Evolutionary conservation across 2,797 vertebrate species (phyloP).

Genomic region (Periophthalmus magnuspinnatus): DNA sequence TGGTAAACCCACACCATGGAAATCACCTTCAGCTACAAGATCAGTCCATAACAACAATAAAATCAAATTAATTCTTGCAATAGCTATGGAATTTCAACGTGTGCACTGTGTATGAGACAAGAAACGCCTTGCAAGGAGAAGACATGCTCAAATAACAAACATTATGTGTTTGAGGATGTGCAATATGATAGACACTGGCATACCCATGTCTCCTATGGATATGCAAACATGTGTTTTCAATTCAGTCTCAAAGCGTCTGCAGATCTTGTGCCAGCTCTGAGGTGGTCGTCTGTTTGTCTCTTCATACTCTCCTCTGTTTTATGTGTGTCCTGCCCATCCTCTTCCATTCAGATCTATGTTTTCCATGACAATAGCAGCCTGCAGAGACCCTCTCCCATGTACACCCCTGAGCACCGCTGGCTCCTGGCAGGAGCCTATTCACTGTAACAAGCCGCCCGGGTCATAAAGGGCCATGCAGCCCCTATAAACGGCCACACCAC

Average conservation of each 20-base stretch:
- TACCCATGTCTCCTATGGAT: not conserved
- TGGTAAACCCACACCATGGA: not conserved
- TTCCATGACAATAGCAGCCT: slow-evolving; percentile 73
- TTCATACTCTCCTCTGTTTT: slow-evolving; percentile 66
- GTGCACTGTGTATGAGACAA: not conserved
- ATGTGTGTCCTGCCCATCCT: slow-evolving; percentile 71
- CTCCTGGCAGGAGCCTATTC: slow-evolving; percentile 63
- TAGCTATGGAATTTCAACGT: not conserved
- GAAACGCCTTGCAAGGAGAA: no score
- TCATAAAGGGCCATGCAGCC: slow-evolving; percentile 64
- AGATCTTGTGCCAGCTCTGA: slow-evolving; percentile 56
- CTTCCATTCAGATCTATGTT: slow-evolving; percentile 61
- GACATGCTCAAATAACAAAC: no score
- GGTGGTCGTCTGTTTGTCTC: slow-evolving; percentile 64
- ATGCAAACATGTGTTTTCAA: not conserved
- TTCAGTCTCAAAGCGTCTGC: not conserved
- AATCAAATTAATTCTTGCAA: not conserved
- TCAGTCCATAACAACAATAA: not conserved
- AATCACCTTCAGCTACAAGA: not conserved
- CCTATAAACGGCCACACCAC: slow-evolving; percentile 52
- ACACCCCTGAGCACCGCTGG: slow-evolving; percentile 54
- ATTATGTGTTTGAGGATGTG: not conserved
- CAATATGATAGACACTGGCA: not conserved
- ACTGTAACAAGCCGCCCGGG: slow-evolving; percentile 43
- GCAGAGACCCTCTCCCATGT: slow-evolving; percentile 59